Percentiles rank a stretch among this genome's conserved stretches.
Evolutionary conservation across 2,888 invertebrate species (phyloP).

Genomic region (Hesperia comma): DNA sequence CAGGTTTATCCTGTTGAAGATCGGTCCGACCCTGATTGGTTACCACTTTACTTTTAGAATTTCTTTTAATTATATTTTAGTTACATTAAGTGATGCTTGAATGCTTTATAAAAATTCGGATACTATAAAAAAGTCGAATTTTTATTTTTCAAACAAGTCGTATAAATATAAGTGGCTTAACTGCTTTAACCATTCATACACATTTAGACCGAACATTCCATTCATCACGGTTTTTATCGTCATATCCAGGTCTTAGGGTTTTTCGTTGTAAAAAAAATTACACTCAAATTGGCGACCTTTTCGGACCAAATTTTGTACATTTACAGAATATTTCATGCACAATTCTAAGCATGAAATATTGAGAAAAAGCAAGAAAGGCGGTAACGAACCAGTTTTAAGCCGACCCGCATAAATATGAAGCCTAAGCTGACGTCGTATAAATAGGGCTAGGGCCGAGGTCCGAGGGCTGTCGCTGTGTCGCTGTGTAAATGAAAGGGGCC

Average conservation of each 20-base stretch:
- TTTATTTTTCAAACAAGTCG: too few relatives aligned
- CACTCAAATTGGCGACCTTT: constrained; percentile 21
- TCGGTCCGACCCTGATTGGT: too few relatives aligned
- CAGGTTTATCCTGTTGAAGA: too few relatives aligned
- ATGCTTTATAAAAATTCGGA: too few relatives aligned
- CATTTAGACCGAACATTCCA: not conserved
- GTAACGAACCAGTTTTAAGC: constrained; percentile 35
- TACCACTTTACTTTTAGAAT: too few relatives aligned
- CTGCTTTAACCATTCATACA: not conserved
- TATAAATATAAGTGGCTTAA: too few relatives aligned
- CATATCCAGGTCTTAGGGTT: not conserved
- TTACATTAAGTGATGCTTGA: too few relatives aligned
- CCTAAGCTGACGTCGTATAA: constrained; percentile 46
- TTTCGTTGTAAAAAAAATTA: constrained; percentile 1
- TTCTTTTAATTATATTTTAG: too few relatives aligned
- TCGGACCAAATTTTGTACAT: constrained; percentile 14
- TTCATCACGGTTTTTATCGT: constrained; percentile 15
- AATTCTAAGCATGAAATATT: constrained; percentile 34
- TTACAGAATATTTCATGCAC: constrained; percentile 28
- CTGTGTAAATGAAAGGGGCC: constrained; percentile 40
- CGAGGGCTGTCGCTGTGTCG: too few relatives aligned
- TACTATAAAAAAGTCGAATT: too few relatives aligned
- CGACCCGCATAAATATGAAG: constrained; percentile 45
- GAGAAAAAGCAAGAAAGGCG: constrained; percentile 33
- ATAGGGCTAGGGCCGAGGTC: constrained; percentile 41